phyloP scores from a whole-genome alignment of 2,113 vertebrate genomes.

The Otus sunia region DNA sequence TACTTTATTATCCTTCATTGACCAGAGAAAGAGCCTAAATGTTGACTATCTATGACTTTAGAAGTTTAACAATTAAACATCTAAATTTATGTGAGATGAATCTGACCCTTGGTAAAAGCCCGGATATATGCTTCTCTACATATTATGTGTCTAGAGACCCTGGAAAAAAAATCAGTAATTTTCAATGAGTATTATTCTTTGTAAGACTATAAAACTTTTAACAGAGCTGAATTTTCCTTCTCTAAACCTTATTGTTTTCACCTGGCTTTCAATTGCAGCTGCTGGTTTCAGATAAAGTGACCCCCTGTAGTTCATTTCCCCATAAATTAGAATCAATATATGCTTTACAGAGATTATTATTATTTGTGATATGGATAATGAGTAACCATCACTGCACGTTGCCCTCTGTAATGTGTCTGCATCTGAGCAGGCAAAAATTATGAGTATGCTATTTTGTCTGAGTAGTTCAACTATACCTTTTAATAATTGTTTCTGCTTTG shows the following conservation, averaged over 20 bases:
- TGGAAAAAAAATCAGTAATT: not conserved
- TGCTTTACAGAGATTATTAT: not conserved
- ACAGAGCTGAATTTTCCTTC: not conserved
- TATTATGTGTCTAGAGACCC: not conserved
- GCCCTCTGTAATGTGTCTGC: not conserved
- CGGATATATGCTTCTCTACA: not conserved
- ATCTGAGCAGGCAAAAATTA: not conserved
- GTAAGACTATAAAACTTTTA: not conserved
- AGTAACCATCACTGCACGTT: not conserved
- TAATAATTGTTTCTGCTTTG: not conserved
- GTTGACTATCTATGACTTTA: not conserved
- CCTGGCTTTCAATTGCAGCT: not conserved
- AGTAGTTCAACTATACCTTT: not conserved
- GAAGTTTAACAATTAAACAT: not conserved
- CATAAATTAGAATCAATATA: not conserved
- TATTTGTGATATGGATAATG: not conserved
- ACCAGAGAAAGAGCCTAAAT: not conserved
- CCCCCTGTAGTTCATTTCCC: not conserved
- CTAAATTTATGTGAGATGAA: not conserved
- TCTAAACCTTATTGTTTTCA: not conserved
- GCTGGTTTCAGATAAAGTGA: not conserved
- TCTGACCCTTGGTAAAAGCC: not conserved
- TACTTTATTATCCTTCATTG: not conserved
- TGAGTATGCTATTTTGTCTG: not conserved
- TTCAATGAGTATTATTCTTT: not conserved